A percentile compares a stretch with the other conserved stretches of the same genome.
These are phyloP conservation scores for Arge pagana DNA, from an alignment of 2,888 invertebrate species.

Conservation along the genomic window DNA sequence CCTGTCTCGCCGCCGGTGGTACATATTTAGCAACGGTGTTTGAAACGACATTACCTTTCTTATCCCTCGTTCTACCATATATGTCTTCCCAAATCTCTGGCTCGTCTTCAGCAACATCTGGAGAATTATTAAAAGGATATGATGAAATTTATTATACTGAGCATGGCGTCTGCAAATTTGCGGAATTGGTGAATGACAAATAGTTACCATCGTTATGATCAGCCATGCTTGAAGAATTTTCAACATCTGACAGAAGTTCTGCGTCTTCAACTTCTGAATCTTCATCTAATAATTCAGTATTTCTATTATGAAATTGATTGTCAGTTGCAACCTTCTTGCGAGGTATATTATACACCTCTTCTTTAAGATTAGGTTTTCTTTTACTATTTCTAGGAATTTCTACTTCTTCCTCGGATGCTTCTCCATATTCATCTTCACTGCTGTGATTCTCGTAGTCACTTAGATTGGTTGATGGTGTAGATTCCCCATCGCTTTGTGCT, in stretches of 20 bases:
- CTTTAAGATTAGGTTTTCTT: slow-evolving; percentile 34
- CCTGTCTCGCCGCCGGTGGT: slow-evolving; percentile 78
- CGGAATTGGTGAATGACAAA: too few relatives aligned
- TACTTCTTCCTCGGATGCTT: too few relatives aligned
- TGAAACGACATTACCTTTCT: slow-evolving; percentile 76
- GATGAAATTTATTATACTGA: slow-evolving; percentile 17
- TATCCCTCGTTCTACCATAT: slow-evolving; percentile 84
- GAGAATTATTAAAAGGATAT: slow-evolving; percentile 20
- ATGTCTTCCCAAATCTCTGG: slow-evolving; percentile 80
- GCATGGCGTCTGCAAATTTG: background rate
- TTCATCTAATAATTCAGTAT: slow-evolving; percentile 31
- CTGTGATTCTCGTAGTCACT: slow-evolving; percentile 20
- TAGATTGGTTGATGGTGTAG: slow-evolving; percentile 28
- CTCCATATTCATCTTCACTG: slow-evolving; percentile 18
- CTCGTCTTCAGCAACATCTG: slow-evolving; percentile 26
- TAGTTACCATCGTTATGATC: slow-evolving; percentile 1
- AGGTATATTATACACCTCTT: slow-evolving; percentile 43
- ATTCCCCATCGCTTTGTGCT: slow-evolving; percentile 9
- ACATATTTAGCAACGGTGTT: slow-evolving; percentile 70
- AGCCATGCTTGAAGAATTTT: slow-evolving; percentile 10
- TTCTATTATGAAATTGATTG: slow-evolving; percentile 40
- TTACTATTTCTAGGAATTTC: slow-evolving; percentile 15
- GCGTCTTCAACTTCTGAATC: slow-evolving; percentile 34
- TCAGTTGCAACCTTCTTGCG: slow-evolving; percentile 27
- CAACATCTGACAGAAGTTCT: slow-evolving; percentile 25